A percentile compares a stretch with the other conserved stretches of the same genome.
These are phyloP conservation scores for Salvator merianae DNA, from an alignment of 2,113 vertebrate species.

Conservation along the genomic window DNA sequence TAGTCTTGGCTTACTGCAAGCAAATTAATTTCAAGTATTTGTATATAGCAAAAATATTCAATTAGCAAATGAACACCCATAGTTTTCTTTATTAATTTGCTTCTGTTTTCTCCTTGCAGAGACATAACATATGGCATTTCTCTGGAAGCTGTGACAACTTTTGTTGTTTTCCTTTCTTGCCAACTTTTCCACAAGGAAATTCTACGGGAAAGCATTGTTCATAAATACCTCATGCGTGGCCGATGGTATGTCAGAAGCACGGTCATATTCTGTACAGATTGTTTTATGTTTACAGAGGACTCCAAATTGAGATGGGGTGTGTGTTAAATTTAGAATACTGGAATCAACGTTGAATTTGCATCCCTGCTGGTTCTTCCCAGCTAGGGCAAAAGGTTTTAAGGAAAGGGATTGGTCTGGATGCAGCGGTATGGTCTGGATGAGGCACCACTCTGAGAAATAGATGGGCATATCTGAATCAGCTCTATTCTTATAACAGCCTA, in stretches of 20 bases:
- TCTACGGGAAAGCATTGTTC: constrained; percentile 85
- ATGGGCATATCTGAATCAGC: no score
- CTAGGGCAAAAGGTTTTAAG: no score
- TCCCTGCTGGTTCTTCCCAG: no score
- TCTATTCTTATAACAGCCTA: no score
- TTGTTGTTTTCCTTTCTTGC: constrained; percentile 92
- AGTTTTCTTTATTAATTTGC: constrained; percentile 19
- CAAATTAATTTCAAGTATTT: constrained; percentile 18
- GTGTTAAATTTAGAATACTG: no score
- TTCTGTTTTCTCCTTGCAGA: constrained; percentile 66
- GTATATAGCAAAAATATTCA: constrained; percentile 23
- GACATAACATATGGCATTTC: constrained; percentile 97
- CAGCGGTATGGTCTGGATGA: no score
- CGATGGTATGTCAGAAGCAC: constrained; percentile 82
- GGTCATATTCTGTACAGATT: not conserved
- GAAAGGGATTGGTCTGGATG: no score
- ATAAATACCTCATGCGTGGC: constrained; percentile 89
- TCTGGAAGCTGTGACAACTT: constrained; percentile 91
- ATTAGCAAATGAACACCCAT: constrained; percentile 28
- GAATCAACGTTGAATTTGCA: no score
- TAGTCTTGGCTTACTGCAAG: not conserved
- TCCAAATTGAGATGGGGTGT: no score
- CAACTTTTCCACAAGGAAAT: constrained; percentile 96
- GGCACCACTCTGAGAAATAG: no score
- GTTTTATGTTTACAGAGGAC: not conserved